A percentile compares a stretch with the other conserved stretches of the same genome.
phyloP scores from a whole-genome alignment of 2,797 vertebrate genomes.

The Amazonetta brasiliensis region DNA sequence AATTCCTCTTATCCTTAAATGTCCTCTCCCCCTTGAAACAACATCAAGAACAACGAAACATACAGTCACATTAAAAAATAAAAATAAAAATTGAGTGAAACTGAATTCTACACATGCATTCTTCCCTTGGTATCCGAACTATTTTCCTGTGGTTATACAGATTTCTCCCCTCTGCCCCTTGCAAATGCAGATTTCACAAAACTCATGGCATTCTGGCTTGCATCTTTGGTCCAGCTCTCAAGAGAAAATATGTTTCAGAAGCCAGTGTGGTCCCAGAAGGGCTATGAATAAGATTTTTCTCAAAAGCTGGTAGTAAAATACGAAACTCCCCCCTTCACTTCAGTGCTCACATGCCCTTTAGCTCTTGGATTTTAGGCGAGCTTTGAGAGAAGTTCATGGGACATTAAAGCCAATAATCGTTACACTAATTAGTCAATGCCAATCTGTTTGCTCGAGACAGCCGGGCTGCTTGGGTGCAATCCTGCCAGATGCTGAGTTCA shows the following conservation, averaged over 20 bases:
- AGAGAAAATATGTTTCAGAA: slow-evolving; percentile 5
- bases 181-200: not conserved
- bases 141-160: not conserved
- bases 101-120: not conserved
- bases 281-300: not conserved
- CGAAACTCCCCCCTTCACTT: not conserved
- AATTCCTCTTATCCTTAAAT: not conserved
- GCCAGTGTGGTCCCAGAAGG: not conserved
- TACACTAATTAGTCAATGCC: not conserved
- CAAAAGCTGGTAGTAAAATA: slow-evolving; percentile 18
- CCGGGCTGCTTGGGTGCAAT: not conserved
- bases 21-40: not conserved
- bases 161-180: not conserved
- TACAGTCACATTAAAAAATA: not conserved
- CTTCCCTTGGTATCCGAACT: not conserved
- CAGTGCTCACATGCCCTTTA: not conserved
- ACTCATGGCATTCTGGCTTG: not conserved
- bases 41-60: not conserved
- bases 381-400: not conserved
- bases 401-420: not conserved
- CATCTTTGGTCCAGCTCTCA: not conserved
- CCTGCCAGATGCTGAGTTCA: not conserved
- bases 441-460: not conserved
- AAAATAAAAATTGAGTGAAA: slow-evolving; percentile 4
- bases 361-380: not conserved